Conservation (phyloP, 2,113 vertebrate genomes). For the Globicephala melas region DNA sequence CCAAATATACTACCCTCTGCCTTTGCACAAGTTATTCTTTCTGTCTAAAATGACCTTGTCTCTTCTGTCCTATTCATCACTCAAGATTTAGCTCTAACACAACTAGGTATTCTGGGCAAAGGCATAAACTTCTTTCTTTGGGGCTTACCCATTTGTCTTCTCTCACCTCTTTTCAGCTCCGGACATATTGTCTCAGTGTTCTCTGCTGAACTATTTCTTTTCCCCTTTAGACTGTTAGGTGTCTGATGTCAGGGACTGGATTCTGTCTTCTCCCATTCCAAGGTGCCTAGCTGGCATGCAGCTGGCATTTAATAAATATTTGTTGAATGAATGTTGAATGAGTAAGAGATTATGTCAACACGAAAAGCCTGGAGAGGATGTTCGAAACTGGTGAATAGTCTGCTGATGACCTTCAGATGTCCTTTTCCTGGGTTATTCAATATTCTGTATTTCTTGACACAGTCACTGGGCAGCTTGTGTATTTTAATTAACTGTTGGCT, state of each 20-base stretch:
- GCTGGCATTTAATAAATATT: not conserved
- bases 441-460: slow-evolving; percentile 17
- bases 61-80: not conserved
- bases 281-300: not conserved
- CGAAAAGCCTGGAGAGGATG: not conserved
- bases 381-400: not conserved
- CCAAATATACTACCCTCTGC: not conserved
- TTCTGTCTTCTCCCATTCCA: not conserved
- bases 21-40: not conserved
- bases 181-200: not conserved
- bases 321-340: not conserved
- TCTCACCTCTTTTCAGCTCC: not conserved
- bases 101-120: not conserved
- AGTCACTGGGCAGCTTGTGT: slow-evolving; percentile 13
- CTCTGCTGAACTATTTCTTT: not conserved
- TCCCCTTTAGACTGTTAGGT: not conserved
- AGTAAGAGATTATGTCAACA: not conserved
- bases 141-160: not conserved
- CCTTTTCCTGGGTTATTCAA: slow-evolving; percentile 28
- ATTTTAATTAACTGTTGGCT: slow-evolving; percentile 55
- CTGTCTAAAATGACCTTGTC: not conserved
- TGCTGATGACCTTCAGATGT: not conserved
- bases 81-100: not conserved
- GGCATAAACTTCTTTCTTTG: not conserved
- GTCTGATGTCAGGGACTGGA: not conserved